A percentile compares a stretch with the other conserved stretches of the same genome.
Conservation (phyloP, 2,888 invertebrate genomes). For the Plebejus anna region DNA sequence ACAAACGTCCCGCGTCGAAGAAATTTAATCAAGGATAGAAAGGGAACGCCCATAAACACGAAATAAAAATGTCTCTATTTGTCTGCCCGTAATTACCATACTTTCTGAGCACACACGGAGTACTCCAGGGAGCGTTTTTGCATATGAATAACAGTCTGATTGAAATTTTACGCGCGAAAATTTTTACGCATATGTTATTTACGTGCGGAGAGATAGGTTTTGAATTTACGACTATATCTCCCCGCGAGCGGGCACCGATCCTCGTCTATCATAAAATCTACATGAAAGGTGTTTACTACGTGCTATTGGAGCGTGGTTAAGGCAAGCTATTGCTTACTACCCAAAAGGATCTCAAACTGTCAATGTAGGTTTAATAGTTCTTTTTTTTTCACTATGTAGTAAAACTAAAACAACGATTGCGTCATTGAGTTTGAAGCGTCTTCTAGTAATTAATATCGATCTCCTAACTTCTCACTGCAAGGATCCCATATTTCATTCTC, state of each 20-base stretch:
- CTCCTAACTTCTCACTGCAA: background rate
- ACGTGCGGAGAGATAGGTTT: conserved; percentile 39
- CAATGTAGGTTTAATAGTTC: background rate
- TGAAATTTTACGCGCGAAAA: conserved; percentile 49
- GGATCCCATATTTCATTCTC: background rate
- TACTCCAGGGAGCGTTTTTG: conserved; percentile 53
- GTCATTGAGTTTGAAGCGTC: background rate
- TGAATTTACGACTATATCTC: conserved; percentile 30
- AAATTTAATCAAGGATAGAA: conserved; percentile 24
- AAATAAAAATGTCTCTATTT: conserved; percentile 35
- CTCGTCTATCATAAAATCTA: background rate
- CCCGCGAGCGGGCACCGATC: background rate
- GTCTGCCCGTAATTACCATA: conserved; percentile 34
- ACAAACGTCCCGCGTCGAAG: background rate
- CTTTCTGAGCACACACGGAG: conserved; percentile 25
- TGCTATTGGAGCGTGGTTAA: background rate
- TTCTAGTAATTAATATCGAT: background rate
- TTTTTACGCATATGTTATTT: conserved; percentile 71
- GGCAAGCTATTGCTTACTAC: background rate
- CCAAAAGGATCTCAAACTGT: background rate
- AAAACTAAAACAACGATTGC: background rate
- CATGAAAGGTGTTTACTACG: background rate
- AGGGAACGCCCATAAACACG: conserved; percentile 30
- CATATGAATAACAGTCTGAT: conserved; percentile 74
- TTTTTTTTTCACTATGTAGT: too few species aligned